A percentile compares a stretch with the other conserved stretches of the same genome.
phyloP scores from a whole-genome alignment of 2,888 invertebrate species.

The Stomorhina lunata region DNA sequence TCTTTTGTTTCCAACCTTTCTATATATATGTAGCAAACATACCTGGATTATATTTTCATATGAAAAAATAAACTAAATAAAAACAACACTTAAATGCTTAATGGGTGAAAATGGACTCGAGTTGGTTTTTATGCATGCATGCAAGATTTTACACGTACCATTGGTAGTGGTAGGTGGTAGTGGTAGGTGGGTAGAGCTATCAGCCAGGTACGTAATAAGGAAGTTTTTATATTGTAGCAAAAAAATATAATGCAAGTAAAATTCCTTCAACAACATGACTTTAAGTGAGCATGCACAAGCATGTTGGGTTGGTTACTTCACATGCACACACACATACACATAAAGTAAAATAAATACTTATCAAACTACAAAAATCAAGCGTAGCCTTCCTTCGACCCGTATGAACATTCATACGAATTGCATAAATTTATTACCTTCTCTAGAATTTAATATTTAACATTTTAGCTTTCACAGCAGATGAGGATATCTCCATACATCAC shows the following conservation, averaged over 20 bases:
- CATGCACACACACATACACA: too few relatives aligned
- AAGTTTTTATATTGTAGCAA: constrained; percentile 36
- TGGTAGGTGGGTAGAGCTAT: background rate
- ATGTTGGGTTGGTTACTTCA: constrained; percentile 43
- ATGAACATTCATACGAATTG: too few relatives aligned
- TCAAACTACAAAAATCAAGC: constrained; percentile 37
- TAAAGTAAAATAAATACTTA: constrained; percentile 49
- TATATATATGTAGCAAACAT: too few relatives aligned
- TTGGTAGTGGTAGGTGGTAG: background rate
- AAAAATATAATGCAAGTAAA: background rate
- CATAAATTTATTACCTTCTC: too few relatives aligned
- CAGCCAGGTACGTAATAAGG: constrained; percentile 45
- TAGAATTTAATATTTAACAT: constrained; percentile 50
- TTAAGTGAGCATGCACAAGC: constrained; percentile 68
- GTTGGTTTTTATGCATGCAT: constrained; percentile 51
- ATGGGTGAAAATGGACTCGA: constrained; percentile 73
- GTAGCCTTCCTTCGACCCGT: background rate
- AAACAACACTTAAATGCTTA: constrained; percentile 74
- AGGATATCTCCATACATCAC: background rate
- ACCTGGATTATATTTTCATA: background rate
- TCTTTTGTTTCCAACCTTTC: too few relatives aligned
- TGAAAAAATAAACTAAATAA: constrained; percentile 59
- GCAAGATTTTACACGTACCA: constrained; percentile 41
- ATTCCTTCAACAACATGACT: constrained; percentile 48
- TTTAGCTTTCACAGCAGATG: too few relatives aligned